These are phyloP conservation scores for Platysteira castanea DNA, from an alignment of 2,113 vertebrate species.

Conservation along the genomic window DNA sequence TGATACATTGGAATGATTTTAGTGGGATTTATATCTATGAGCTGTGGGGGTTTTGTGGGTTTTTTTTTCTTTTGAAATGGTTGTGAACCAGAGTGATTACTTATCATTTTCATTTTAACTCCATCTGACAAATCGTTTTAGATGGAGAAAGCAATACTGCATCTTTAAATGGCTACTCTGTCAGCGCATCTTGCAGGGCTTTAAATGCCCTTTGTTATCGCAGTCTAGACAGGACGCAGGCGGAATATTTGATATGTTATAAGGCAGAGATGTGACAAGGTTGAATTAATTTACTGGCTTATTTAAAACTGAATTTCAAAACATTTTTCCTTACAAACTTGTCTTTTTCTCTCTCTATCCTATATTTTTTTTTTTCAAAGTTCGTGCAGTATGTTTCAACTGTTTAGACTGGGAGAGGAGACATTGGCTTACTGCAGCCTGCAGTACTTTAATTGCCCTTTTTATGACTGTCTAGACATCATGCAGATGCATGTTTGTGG, in stretches of 20 bases:
- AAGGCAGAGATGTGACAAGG: conserved; percentile 73
- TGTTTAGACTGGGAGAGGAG: conserved; percentile 61
- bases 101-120: conserved; percentile 77
- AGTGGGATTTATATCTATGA: conserved; percentile 15
- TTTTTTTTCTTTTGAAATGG: conserved; percentile 13
- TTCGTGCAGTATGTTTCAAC: conserved; percentile 18
- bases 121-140: conserved; percentile 75
- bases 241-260: conserved; percentile 74
- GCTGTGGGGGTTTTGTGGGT: neutral
- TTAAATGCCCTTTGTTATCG: conserved; percentile 83
- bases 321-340: conserved; percentile 48
- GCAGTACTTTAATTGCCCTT: conserved; percentile 75
- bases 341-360: neutral
- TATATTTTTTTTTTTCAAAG: neutral
- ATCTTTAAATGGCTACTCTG: conserved; percentile 80
- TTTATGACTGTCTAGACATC: conserved; percentile 79
- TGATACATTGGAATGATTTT: conserved; percentile 12
- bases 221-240: conserved; percentile 83
- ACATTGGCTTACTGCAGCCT: conserved; percentile 58
- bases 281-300: conserved; percentile 71
- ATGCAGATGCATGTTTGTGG: conserved; percentile 74
- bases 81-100: conserved; percentile 66
- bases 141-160: conserved; percentile 67
- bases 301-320: conserved; percentile 67
- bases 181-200: conserved; percentile 73